Evolutionary conservation across 2,113 vertebrate species (phyloP).

Genomic region (Alexandromys fortis): DNA sequence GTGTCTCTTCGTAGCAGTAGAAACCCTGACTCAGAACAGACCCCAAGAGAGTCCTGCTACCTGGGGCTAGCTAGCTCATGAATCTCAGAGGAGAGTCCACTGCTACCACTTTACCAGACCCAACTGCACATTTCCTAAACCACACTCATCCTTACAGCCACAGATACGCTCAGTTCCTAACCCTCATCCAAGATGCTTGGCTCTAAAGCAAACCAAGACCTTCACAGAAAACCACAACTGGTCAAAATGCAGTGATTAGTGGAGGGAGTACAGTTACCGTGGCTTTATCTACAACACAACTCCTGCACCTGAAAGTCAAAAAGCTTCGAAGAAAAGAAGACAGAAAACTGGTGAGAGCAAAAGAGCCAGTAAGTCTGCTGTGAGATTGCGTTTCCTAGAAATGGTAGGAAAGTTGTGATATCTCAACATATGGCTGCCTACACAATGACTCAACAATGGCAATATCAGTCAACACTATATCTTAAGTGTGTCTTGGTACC

Average conservation of each 20-base stretch:
- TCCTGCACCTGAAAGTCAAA: neutral
- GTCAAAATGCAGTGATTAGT: neutral
- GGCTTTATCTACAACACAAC: neutral
- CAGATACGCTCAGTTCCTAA: neutral
- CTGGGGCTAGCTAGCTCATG: neutral
- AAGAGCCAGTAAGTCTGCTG: neutral
- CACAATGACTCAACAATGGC: neutral
- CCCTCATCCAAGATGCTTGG: neutral
- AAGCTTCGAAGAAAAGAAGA: neutral
- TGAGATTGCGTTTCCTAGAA: neutral
- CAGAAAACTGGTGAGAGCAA: neutral
- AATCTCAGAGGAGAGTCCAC: neutral
- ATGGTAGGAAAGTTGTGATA: neutral
- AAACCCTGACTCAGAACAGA: neutral
- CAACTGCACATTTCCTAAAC: neutral
- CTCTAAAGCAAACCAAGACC: neutral
- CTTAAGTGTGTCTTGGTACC: neutral
- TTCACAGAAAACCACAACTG: neutral
- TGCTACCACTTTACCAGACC: neutral
- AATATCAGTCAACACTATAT: neutral
- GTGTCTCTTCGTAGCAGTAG: neutral
- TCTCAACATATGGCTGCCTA: neutral
- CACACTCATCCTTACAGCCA: neutral
- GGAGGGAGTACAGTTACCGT: neutral
- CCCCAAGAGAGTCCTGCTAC: neutral